Base-by-base conservation (phyloP, 2,888 invertebrate species). In the Pseudococcus longispinus region DNA sequence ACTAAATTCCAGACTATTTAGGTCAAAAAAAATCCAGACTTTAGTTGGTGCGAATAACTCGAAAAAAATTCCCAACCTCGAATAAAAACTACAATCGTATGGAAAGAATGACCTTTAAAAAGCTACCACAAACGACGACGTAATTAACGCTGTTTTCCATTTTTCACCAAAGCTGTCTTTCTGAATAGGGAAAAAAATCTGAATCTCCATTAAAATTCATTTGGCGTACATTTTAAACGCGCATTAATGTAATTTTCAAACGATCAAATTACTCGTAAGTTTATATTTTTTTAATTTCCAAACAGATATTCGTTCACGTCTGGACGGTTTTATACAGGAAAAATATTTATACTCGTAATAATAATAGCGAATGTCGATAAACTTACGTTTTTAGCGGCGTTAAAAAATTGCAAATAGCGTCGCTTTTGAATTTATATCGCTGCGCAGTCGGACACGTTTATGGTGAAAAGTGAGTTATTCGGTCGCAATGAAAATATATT, bases 351-450 rank as follows among this genome's bases (percentile, higher is more conserved):
- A 80, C 23, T 77, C 37, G 77, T 77, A 80, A 80, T 80, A 42
- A 80, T 80, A 80, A 80, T 37, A 18, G 20, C 77, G 20, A 80
- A 80, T 42, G 42, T 80, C 77, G 77, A 80, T 80, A 80, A 80
- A 42, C 77, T 80, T 80, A 80, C 77, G 77, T 80, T 80, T 60
- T 80, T 42, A 80, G 77, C 77, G 77, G 77, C 77, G 42, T 80
- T 80, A 80, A 80, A 80, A 80, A 80, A 80, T 80, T 42, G 77
- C 29, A 80, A 80, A 80, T 80, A 80, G 77, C 77, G n/a, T 42
- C 77, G 42, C 77, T n/a, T 80, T 80, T 42, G 77, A 80, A 80
- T 80, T 80, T 80, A 80, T 80, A 80, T 80, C 9, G 29, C 20
- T 20, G 37, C n/a, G n/a, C 42, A 80, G 9, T 80, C 23, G 77